Percentiles rank a stretch among this genome's conserved stretches.
phyloP scores from a whole-genome alignment of 2,113 vertebrate genomes.

The Protobothrops mucrosquamatus region DNA sequence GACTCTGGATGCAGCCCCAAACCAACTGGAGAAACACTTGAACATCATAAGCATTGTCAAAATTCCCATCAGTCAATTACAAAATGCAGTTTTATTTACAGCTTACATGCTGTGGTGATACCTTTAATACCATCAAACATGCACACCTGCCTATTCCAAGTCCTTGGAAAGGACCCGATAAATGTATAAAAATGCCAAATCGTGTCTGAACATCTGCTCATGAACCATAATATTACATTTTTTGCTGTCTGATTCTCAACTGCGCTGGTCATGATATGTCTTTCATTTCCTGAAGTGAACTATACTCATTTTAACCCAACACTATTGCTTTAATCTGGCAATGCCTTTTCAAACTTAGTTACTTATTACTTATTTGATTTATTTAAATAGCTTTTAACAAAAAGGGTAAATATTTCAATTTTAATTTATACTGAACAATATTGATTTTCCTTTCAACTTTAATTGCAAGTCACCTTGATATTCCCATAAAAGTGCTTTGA shows the following conservation, averaged over 20 bases:
- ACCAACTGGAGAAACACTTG: too few species aligned
- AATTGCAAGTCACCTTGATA: conserved; percentile 16
- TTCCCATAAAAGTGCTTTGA: conserved; percentile 15
- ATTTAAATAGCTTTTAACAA: conserved; percentile 10
- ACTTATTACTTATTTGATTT: background rate
- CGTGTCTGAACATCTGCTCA: too few species aligned
- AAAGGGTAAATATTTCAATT: background rate
- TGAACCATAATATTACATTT: too few species aligned
- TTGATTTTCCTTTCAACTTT: conserved; percentile 15
- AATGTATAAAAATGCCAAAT: too few species aligned
- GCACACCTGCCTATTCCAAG: too few species aligned
- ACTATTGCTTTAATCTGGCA: background rate
- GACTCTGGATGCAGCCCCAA: too few species aligned
- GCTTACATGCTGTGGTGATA: too few species aligned
- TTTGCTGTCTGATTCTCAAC: background rate
- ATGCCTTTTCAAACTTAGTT: background rate
- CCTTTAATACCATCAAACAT: too few species aligned
- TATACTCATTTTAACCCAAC: background rate
- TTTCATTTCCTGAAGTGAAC: background rate
- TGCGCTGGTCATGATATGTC: background rate
- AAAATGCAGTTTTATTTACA: too few species aligned
- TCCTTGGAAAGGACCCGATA: too few species aligned
- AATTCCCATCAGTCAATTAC: too few species aligned
- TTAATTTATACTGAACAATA: conserved; percentile 24
- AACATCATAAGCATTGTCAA: too few species aligned